Percentiles rank a stretch among this genome's conserved stretches.
phyloP scores from a whole-genome alignment of 2,113 vertebrate genomes.

The Butastur rufipennis region DNA sequence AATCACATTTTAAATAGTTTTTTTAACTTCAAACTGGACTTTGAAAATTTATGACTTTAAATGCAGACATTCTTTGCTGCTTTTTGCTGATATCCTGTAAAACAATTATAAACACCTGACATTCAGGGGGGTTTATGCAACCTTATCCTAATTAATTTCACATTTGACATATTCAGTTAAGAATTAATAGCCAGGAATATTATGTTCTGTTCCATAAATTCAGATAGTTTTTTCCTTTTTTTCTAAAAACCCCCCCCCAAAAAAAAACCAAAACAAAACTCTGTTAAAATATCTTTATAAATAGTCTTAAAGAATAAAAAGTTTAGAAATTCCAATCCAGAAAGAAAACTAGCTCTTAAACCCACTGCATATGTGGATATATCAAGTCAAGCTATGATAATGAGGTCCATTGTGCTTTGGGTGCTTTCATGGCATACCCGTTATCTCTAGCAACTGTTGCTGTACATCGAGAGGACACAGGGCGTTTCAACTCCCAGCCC shows the following conservation, averaged over 20 bases:
- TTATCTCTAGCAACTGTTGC: background rate
- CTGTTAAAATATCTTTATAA: background rate
- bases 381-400: background rate
- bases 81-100: background rate
- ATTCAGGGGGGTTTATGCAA: background rate
- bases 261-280: background rate
- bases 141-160: background rate
- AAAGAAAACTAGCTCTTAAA: background rate
- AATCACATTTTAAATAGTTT: background rate
- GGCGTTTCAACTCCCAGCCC: background rate
- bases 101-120: background rate
- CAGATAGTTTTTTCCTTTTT: background rate
- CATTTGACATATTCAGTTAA: background rate
- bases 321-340: background rate
- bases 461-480: background rate
- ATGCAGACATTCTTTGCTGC: background rate
- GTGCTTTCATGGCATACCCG: background rate
- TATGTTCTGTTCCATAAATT: background rate
- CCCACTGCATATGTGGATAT: background rate
- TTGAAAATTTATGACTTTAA: background rate
- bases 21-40: background rate
- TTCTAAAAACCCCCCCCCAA: too few relatives aligned
- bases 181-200: background rate
- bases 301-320: background rate
- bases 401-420: background rate